Percentiles rank a stretch among this genome's conserved stretches.
Conservation (phyloP, 2,113 vertebrate species). For the Herpailurus yagouaroundi region DNA sequence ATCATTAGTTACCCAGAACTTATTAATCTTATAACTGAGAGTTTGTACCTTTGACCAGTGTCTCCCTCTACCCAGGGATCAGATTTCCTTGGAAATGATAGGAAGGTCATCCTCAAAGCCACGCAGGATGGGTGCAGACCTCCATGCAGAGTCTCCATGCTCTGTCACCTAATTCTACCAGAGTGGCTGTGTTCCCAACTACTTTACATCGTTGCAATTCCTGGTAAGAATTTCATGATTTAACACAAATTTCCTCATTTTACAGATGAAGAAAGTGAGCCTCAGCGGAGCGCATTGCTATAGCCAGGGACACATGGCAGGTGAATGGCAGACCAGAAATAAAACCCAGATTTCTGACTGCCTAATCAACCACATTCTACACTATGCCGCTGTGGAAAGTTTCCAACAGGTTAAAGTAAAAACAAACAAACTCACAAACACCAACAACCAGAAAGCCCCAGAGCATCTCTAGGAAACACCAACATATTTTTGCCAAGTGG, state of each 20-base stretch:
- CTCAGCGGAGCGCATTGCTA: neutral
- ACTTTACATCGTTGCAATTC: neutral
- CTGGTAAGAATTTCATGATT: neutral
- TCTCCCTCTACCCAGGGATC: neutral
- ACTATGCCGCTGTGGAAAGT: neutral
- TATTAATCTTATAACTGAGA: neutral
- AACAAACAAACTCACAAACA: neutral
- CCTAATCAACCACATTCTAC: neutral
- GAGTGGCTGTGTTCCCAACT: neutral
- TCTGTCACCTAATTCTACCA: neutral
- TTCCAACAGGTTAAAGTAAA: constrained; percentile 3
- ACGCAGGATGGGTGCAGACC: neutral
- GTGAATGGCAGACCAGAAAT: neutral
- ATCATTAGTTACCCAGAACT: neutral
- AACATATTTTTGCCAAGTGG: neutral
- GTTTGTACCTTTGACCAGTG: neutral
- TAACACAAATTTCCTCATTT: neutral
- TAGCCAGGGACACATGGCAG: neutral
- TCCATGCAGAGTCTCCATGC: neutral
- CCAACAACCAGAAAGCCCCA: neutral
- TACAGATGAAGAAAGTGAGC: neutral
- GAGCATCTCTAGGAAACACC: constrained; percentile 22
- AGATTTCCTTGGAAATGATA: neutral
- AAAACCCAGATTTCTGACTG: neutral
- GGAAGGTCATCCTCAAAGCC: neutral